These are phyloP conservation scores for Sanderia malayensis DNA, from an alignment of 30 jellyfish, hydroid and myxozoan species.

Conservation along the genomic window DNA sequence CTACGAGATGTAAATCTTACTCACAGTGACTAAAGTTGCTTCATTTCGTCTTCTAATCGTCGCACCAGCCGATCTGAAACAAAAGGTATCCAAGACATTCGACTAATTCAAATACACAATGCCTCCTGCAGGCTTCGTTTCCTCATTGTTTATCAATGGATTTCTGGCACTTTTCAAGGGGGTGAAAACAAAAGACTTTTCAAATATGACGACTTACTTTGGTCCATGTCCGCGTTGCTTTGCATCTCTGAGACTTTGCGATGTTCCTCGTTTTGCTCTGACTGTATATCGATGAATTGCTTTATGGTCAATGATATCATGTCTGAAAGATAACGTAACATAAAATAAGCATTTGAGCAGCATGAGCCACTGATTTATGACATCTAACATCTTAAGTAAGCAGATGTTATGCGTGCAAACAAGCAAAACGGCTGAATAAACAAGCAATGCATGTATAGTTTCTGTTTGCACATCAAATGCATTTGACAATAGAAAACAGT, in stretches of 20 bases:
- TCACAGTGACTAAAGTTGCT: constrained; percentile 78
- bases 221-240: constrained; percentile 61
- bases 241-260: constrained; percentile 80
- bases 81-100: too few relatives aligned
- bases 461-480: too few relatives aligned
- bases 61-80: constrained; percentile 96
- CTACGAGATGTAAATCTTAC: not conserved
- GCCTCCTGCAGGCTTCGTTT: not conserved
- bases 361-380: too few relatives aligned
- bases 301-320: constrained; percentile 67
- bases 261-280: constrained; percentile 95
- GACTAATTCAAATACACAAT: not conserved
- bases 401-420: too few relatives aligned
- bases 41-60: constrained; percentile 82
- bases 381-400: too few relatives aligned
- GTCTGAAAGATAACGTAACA: constrained; percentile 32
- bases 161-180: not conserved
- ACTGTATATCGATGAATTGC: constrained; percentile 91
- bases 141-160: not conserved
- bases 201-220: constrained; percentile 26
- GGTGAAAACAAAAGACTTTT: not conserved
- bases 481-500: too few relatives aligned
- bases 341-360: too few relatives aligned
- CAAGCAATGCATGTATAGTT: too few relatives aligned
- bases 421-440: too few relatives aligned